These are phyloP conservation scores for Nasonia giraulti DNA, from an alignment of 1,140 invertebrate species.

Conservation along the genomic window DNA sequence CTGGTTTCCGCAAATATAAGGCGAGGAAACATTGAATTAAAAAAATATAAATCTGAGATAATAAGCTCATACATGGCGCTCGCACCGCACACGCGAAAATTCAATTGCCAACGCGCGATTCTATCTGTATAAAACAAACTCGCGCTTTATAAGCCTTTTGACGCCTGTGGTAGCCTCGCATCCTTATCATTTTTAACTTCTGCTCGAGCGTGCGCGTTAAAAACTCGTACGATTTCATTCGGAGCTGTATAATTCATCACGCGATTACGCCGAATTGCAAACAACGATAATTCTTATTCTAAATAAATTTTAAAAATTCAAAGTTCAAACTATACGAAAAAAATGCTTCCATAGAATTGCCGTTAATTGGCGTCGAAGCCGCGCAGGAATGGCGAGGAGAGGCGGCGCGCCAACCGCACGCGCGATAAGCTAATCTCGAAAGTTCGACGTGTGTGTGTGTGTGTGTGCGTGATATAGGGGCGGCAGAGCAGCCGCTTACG, in stretches of 20 bases:
- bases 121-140: neutral
- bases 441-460: neutral
- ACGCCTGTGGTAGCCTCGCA: neutral
- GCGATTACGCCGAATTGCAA: neutral
- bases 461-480: neutral
- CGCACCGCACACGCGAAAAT: conserved; percentile 6
- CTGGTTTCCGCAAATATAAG: no score
- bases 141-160: conserved; percentile 15
- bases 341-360: neutral
- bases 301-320: neutral
- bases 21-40: conserved; percentile 1
- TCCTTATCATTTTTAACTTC: conserved; percentile 10
- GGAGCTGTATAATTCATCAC: neutral
- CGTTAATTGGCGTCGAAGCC: neutral
- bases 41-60: neutral
- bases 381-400: neutral
- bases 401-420: neutral
- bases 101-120: conserved; percentile 10
- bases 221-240: neutral
- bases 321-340: neutral
- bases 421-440: conserved; percentile 29
- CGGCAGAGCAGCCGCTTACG: neutral
- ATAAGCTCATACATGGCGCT: neutral
- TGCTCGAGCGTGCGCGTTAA: neutral
- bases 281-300: neutral